These are phyloP conservation scores for Dinocampus coccinellae DNA, from an alignment of 2,888 invertebrate genomes.

Conservation along the genomic window DNA sequence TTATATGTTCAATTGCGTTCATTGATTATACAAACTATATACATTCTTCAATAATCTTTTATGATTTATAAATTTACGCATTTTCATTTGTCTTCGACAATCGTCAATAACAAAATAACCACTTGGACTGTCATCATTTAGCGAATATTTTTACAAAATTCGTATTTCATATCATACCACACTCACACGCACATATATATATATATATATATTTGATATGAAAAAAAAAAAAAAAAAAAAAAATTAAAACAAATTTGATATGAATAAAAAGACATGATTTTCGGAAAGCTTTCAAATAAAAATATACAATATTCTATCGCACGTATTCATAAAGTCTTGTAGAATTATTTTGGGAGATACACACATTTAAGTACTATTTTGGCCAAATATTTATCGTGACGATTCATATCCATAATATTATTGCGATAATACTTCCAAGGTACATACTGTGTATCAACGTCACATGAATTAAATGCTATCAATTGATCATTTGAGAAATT, in stretches of 20 bases:
- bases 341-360: conserved; percentile 2
- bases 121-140: too few relatives aligned
- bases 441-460: neutral
- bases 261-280: neutral
- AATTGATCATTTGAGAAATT: too few relatives aligned
- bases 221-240: too few relatives aligned
- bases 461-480: too few relatives aligned
- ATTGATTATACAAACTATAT: conserved; percentile 28
- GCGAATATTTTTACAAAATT: neutral
- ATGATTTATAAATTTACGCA: neutral
- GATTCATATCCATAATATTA: neutral
- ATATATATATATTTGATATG: too few relatives aligned
- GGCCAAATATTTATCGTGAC: neutral
- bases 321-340: neutral
- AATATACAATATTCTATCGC: conserved; percentile 4
- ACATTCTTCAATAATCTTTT: neutral
- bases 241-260: too few relatives aligned
- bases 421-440: neutral
- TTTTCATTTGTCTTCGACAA: neutral
- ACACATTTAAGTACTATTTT: conserved; percentile 26
- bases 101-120: too few relatives aligned
- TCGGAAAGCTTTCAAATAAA: neutral
- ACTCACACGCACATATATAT: too few relatives aligned
- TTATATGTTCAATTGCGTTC: too few relatives aligned
- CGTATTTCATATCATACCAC: too few relatives aligned